Conservation (phyloP, 2,888 invertebrate genomes). For the Noctua janthe region DNA sequence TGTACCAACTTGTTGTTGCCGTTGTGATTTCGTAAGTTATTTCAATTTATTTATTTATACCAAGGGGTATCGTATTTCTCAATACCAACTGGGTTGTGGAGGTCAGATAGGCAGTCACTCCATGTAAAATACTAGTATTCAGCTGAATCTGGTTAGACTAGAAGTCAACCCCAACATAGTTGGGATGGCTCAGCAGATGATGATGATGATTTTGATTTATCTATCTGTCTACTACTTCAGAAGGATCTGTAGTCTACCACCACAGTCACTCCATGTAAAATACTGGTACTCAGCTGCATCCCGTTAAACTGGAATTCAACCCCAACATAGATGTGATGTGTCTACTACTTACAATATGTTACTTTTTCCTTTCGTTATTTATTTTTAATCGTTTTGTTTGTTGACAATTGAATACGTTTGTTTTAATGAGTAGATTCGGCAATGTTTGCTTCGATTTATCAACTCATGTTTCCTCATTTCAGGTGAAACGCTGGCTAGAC, state of each 20-base stretch:
- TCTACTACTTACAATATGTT: neutral
- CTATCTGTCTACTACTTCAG: neutral
- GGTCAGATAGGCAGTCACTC: too few relatives aligned
- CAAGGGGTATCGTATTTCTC: too few relatives aligned
- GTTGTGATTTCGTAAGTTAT: slow-evolving; percentile 62
- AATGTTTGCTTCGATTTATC: too few relatives aligned
- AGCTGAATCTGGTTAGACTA: too few relatives aligned
- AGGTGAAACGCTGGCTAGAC: slow-evolving; percentile 55
- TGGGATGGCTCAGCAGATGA: too few relatives aligned
- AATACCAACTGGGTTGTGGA: too few relatives aligned
- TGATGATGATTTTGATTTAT: too few relatives aligned
- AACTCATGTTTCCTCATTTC: slow-evolving; percentile 2
- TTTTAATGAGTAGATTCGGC: too few relatives aligned
- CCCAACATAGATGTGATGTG: too few relatives aligned
- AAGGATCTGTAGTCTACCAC: neutral
- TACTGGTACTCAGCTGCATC: neutral
- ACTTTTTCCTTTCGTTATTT: neutral
- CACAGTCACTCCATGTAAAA: neutral
- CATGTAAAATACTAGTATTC: too few relatives aligned
- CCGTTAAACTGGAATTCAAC: neutral
- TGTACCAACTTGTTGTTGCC: slow-evolving; percentile 24
- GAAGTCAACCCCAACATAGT: too few relatives aligned
- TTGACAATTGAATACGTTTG: too few relatives aligned
- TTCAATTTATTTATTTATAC: neutral
- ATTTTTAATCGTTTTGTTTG: neutral